Evolutionary conservation across 1,140 invertebrate species (phyloP), one percentile per base, ranked within the genome.

Genomic region (Temnothorax curvispinosus): DNA sequence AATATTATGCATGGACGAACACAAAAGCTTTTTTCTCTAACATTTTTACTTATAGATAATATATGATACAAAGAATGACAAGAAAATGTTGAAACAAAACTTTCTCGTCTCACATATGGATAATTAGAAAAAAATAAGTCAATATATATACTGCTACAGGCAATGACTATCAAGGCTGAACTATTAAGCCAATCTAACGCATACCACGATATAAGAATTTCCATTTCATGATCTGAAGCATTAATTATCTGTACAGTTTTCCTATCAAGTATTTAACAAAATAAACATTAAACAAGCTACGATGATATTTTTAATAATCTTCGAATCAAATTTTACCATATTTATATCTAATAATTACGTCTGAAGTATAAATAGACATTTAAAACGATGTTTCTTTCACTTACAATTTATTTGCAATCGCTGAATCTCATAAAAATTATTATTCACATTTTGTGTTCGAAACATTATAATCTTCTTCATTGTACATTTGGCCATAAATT

Each of bases 101-200:
- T 32, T 58, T 81, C 15, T 71, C 13, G 1, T 18, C n/a, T 15
- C 13, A 21, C 27, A 13, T 47, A 9, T 11, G 11, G 5, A 56
- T 35, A 41, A 71, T 71, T 69, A 44, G 18, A 69, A 69, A 54
- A 69, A 54, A 56, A 41, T 27, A 69, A 54, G 1, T 13, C 27
- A n/a, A 54, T 27, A 54, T 38, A 54, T 27, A 54, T 38, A 38
- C n/a, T 69, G 50, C 62, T 47, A 62, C 35, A 32, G 3, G 38
- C 64, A 67, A 67, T 54, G 47, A 13, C 47, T 47, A 47, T 47
- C 11, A 47, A 47, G 11, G 11, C 47, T 80, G 54, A 21, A 69
- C 47, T 69, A 69, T 69, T 69, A 80, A 80, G 76, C 76, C 7
- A 52, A 54, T 27, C 32, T 65, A 78, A 78, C 7, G 27, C 27